phyloP scores from a whole-genome alignment of 2,888 invertebrate species.

The Nemurella pictetii region DNA sequence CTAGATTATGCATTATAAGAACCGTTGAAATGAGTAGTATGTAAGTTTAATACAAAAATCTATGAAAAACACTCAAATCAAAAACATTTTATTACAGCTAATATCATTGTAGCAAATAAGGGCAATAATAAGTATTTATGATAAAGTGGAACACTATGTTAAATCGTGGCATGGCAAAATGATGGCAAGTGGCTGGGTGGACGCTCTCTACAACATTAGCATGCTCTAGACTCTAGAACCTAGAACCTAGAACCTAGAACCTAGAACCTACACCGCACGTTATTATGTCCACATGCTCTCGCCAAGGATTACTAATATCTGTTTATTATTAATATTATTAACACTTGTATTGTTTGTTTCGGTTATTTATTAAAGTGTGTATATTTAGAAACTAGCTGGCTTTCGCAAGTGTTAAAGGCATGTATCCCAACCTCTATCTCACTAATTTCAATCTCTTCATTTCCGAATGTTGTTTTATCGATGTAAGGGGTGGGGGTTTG shows the following conservation, averaged over 20 bases:
- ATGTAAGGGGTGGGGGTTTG: too few species aligned
- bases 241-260: too few species aligned
- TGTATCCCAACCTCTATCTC: background rate
- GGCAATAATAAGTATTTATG: constrained; percentile 41
- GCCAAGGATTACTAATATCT: constrained; percentile 29
- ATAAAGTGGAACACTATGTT: constrained; percentile 34
- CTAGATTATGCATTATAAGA: constrained; percentile 9
- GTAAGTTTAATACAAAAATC: constrained; percentile 19
- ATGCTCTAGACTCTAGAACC: constrained; percentile 30
- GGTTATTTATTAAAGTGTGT: constrained; percentile 46
- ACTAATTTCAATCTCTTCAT: background rate
- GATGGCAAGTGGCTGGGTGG: background rate
- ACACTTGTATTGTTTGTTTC: constrained; percentile 44
- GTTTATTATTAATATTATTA: constrained; percentile 41
- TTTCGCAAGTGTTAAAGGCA: background rate
- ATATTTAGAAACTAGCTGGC: constrained; percentile 41
- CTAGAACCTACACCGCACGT: background rate
- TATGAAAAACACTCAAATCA: constrained; percentile 32
- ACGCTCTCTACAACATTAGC: constrained; percentile 28
- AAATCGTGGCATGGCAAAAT: constrained; percentile 42
- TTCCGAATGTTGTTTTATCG: too few species aligned
- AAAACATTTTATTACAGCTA: constrained; percentile 42
- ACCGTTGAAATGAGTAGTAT: constrained; percentile 30
- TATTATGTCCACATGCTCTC: constrained; percentile 42
- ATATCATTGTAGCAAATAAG: constrained; percentile 32